Percentiles rank a stretch among this genome's conserved stretches.
These are phyloP conservation scores for Heterocephalus glaber DNA, from an alignment of 2,113 vertebrate genomes.

Conservation along the genomic window DNA sequence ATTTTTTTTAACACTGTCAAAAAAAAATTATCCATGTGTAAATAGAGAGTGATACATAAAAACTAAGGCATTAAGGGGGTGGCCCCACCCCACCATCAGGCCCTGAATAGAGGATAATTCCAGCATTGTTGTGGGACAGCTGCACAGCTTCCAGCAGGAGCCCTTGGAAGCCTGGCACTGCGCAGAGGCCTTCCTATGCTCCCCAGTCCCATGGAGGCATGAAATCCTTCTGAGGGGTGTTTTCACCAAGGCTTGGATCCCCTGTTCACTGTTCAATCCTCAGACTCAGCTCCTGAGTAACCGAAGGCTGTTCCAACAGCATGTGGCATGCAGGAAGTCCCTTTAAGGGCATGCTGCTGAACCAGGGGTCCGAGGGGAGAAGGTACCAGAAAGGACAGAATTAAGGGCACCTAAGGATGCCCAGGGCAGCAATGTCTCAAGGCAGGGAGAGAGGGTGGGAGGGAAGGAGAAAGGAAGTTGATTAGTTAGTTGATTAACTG, in stretches of 20 bases:
- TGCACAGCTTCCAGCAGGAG: not conserved
- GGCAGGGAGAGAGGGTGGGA: not conserved
- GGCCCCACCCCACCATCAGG: conserved; percentile 5
- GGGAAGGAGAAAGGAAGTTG: not conserved
- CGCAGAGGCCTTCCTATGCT: not conserved
- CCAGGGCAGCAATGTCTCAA: not conserved
- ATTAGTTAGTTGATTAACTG: not conserved
- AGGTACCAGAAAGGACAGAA: not conserved
- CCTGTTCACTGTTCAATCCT: not conserved
- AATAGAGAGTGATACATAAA: conserved; percentile 28
- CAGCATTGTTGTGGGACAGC: conserved; percentile 13
- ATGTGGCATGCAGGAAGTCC: not conserved
- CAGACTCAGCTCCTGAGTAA: not conserved
- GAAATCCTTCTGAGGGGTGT: not conserved
- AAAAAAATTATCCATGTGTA: conserved; percentile 1
- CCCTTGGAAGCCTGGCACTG: not conserved
- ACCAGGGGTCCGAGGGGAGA: not conserved
- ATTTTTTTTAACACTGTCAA: not conserved
- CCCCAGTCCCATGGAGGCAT: not conserved
- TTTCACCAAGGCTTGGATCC: not conserved
- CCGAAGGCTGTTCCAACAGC: not conserved
- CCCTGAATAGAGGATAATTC: conserved; percentile 36
- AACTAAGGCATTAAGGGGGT: not conserved
- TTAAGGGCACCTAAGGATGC: not conserved
- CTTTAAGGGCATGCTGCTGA: not conserved